phyloP scores from a whole-genome alignment of 2,888 invertebrate species.

The Operophtera brumata region DNA sequence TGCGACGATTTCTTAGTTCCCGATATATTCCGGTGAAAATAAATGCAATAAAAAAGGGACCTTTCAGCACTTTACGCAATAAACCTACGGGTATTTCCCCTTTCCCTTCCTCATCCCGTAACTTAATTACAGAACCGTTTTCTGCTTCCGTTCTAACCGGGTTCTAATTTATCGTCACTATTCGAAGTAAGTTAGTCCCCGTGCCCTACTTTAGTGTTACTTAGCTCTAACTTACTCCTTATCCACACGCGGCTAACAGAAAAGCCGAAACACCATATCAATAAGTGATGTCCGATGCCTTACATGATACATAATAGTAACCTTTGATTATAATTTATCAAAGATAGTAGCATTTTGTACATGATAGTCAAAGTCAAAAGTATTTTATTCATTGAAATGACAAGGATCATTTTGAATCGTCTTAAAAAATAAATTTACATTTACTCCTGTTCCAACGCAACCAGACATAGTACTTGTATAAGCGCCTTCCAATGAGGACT shows the following conservation, averaged over 20 bases:
- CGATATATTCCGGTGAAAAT: not conserved
- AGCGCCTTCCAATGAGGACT: no score
- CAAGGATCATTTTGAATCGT: no score
- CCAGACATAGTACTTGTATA: no score
- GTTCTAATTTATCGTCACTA: slow-evolving; percentile 25
- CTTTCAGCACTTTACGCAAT: not conserved
- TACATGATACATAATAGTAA: no score
- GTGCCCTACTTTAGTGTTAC: slow-evolving; percentile 25
- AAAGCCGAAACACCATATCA: not conserved
- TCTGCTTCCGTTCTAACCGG: slow-evolving; percentile 28
- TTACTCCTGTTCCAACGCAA: no score
- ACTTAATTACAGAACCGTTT: slow-evolving; percentile 25
- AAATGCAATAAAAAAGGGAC: not conserved
- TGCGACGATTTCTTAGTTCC: not conserved
- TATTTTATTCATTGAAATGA: no score
- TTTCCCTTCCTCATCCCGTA: slow-evolving; percentile 13
- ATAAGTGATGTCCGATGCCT: no score
- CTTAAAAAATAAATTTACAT: no score
- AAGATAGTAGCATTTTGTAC: no score
- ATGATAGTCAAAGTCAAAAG: no score
- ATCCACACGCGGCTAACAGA: not conserved
- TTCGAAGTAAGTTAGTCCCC: slow-evolving; percentile 37
- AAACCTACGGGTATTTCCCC: slow-evolving; percentile 8
- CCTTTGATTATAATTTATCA: no score
- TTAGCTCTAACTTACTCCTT: slow-evolving; percentile 26